phyloP scores from a whole-genome alignment of 2,113 vertebrate genomes.

The Chelonoidis abingdonii region DNA sequence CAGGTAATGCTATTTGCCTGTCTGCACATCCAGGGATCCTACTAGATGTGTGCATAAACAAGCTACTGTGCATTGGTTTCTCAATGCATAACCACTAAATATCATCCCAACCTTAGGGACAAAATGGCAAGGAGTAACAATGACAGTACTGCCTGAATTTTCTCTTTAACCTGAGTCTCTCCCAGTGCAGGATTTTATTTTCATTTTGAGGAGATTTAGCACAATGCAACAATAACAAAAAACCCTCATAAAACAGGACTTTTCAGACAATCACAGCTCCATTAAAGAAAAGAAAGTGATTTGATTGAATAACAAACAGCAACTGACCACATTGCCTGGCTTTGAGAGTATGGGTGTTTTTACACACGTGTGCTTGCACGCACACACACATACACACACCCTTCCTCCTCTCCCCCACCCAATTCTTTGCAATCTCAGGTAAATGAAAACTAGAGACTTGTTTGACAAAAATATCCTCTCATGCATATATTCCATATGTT shows the following conservation, averaged over 20 bases:
- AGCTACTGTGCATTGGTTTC: not conserved
- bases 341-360: not conserved
- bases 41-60: not conserved
- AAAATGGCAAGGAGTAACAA: not conserved
- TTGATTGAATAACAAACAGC: constrained; percentile 35
- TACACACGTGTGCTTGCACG: not conserved
- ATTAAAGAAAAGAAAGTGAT: constrained; percentile 23
- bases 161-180: not conserved
- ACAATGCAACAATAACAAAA: constrained; percentile 26
- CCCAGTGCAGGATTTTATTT: constrained; percentile 23
- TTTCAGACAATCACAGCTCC: constrained; percentile 45
- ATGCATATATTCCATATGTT: too few relatives aligned
- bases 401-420: not conserved
- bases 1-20: not conserved
- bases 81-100: rapidly evolving
- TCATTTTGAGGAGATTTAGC: constrained; percentile 16
- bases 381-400: too few relatives aligned
- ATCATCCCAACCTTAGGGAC: not conserved
- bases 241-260: constrained; percentile 13
- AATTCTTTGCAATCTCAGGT: too few relatives aligned
- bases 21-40: not conserved
- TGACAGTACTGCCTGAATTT: not conserved
- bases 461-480: too few relatives aligned
- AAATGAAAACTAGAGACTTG: too few relatives aligned
- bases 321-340: not conserved